A percentile compares a stretch with the other conserved stretches of the same genome.
These are phyloP conservation scores for Agonopterix alstromeriana DNA, from an alignment of 2,888 invertebrate genomes.

Conservation along the genomic window DNA sequence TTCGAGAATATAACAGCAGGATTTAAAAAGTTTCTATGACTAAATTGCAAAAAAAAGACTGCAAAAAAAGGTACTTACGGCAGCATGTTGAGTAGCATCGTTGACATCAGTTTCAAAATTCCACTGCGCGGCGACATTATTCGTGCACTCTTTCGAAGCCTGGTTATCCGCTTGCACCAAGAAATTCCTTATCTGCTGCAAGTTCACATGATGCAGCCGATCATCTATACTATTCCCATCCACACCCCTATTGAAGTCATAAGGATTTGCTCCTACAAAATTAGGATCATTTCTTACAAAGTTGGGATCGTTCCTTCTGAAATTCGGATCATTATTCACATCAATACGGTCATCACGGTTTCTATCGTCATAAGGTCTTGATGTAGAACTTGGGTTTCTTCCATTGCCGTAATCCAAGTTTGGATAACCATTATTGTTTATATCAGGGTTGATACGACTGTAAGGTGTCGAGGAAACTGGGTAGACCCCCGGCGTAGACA, in stretches of 20 bases:
- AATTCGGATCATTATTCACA: conserved; percentile 62
- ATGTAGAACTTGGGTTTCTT: conserved; percentile 45
- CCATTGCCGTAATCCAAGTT: conserved; percentile 46
- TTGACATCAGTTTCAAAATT: conserved; percentile 92
- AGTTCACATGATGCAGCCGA: conserved; percentile 56
- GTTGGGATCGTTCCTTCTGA: conserved; percentile 69
- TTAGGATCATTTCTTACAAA: conserved; percentile 65
- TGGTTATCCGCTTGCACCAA: conserved; percentile 84
- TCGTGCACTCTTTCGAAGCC: conserved; percentile 87
- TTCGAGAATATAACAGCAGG: no score
- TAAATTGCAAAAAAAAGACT: background rate
- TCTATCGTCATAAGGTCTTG: conserved; percentile 43
- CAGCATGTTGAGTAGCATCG: conserved; percentile 87
- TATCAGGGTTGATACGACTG: conserved; percentile 57
- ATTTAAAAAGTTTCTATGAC: background rate
- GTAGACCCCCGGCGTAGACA: conserved; percentile 40
- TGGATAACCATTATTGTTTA: conserved; percentile 66
- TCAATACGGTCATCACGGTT: conserved; percentile 65
- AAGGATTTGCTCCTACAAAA: conserved; percentile 59
- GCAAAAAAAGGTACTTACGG: conserved; percentile 78
- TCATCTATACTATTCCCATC: conserved; percentile 53
- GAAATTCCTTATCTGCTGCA: conserved; percentile 74
- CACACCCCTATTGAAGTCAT: conserved; percentile 56
- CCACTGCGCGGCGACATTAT: conserved; percentile 93
- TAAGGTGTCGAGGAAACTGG: conserved; percentile 57